These are phyloP conservation scores for Numenius phaeopus DNA, from an alignment of 2,797 vertebrate species.

Conservation along the genomic window DNA sequence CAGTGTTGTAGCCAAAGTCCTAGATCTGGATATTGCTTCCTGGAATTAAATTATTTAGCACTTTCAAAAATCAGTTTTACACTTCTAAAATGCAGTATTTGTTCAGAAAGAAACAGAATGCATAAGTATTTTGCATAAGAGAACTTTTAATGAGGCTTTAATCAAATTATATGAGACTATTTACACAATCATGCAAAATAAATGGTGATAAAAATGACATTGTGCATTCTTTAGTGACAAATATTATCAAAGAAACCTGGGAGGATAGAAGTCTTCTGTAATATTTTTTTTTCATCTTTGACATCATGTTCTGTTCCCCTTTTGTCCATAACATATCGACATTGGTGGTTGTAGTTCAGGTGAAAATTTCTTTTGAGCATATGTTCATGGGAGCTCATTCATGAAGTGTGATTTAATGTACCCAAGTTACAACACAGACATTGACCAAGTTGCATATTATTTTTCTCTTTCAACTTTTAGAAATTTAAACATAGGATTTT, in stretches of 20 bases:
- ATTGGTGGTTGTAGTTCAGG: neutral
- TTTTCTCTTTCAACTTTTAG: neutral
- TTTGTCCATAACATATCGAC: rapidly evolving
- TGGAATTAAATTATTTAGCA: neutral
- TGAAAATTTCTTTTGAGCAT: neutral
- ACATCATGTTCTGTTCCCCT: neutral
- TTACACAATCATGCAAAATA: neutral
- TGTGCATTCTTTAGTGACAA: neutral
- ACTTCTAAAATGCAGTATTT: neutral
- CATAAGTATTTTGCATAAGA: neutral
- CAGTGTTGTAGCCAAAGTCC: neutral
- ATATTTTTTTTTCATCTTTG: neutral
- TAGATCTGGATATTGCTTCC: neutral
- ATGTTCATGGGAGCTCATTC: neutral
- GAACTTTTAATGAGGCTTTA: neutral
- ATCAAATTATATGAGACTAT: neutral
- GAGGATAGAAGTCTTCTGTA: neutral
- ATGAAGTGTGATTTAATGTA: neutral
- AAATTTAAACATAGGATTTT: neutral
- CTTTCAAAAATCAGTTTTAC: neutral
- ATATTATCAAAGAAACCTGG: neutral
- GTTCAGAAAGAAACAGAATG: neutral
- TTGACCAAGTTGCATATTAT: neutral
- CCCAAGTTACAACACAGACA: neutral
- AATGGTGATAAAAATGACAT: neutral